Evolutionary conservation across 2,888 invertebrate species (phyloP).

Genomic region (Conistra vaccinii): DNA sequence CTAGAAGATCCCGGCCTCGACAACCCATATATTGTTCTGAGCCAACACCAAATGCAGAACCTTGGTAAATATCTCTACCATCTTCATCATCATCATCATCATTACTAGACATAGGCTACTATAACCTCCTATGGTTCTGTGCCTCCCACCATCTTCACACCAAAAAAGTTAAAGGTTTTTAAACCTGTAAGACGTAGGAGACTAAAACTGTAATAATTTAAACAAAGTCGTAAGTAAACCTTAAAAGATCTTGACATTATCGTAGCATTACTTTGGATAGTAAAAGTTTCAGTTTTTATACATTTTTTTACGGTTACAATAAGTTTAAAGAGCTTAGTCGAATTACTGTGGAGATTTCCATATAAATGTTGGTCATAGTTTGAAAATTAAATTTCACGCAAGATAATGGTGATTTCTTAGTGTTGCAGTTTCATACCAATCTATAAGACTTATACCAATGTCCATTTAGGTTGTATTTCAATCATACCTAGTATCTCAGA

Average conservation of each 20-base stretch:
- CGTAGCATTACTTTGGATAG: slow-evolving; percentile 8
- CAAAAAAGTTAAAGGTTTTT: background rate
- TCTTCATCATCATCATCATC: background rate
- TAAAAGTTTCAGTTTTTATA: slow-evolving; percentile 24
- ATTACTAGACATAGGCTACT: too few species aligned
- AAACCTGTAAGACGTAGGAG: background rate
- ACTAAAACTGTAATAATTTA: slow-evolving; percentile 15
- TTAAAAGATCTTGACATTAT: slow-evolving; percentile 24
- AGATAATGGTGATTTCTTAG: background rate
- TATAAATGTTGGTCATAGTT: slow-evolving; percentile 26
- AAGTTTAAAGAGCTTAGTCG: slow-evolving; percentile 31
- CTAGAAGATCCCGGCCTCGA: slow-evolving; percentile 81
- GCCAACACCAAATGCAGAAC: slow-evolving; percentile 89
- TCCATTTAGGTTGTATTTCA: background rate
- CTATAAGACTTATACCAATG: background rate
- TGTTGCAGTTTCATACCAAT: too few species aligned
- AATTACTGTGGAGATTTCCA: slow-evolving; percentile 8
- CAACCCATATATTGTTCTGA: slow-evolving; percentile 85
- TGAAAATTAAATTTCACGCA: background rate
- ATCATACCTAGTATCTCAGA: background rate
- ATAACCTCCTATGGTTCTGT: background rate
- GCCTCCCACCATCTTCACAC: too few species aligned
- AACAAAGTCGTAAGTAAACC: slow-evolving; percentile 9
- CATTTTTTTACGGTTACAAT: background rate
- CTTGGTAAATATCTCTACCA: slow-evolving; percentile 74